A percentile compares a stretch with the other conserved stretches of the same genome.
Evolutionary conservation across 2,888 invertebrate genomes (phyloP).

Genomic region (Pyrrhosoma nymphula): DNA sequence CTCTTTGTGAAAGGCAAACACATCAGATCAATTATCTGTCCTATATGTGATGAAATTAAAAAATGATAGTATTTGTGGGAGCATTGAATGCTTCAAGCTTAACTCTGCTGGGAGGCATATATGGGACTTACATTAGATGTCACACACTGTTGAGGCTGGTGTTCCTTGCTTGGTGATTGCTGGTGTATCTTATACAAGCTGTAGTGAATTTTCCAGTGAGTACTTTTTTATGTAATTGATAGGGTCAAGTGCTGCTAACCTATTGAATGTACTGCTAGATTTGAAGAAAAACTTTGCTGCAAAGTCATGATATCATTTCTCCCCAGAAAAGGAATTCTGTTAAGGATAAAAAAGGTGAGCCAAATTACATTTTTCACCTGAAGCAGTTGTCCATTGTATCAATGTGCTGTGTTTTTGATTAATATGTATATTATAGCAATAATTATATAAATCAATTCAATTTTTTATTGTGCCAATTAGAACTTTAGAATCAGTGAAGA

Average conservation of each 20-base stretch:
- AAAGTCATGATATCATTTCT: background rate
- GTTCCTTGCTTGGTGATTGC: background rate
- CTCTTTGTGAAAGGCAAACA: background rate
- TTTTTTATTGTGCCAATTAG: conserved; percentile 32
- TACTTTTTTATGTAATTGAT: background rate
- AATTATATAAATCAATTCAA: background rate
- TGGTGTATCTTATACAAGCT: background rate
- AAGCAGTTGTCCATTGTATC: background rate
- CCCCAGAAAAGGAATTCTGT: background rate
- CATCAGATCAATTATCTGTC: background rate
- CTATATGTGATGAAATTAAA: background rate
- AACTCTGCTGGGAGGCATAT: background rate
- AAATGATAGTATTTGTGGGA: background rate
- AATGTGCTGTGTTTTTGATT: background rate
- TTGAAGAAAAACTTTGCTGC: background rate
- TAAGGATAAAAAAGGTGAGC: background rate
- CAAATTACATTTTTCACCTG: background rate
- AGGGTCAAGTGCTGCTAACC: background rate
- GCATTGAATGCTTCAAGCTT: background rate
- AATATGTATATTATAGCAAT: background rate
- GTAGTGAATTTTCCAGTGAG: background rate
- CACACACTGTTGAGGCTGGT: background rate
- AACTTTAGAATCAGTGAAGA: background rate
- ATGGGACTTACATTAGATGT: background rate
- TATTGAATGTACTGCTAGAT: background rate